These are phyloP conservation scores for Agrochola macilenta DNA, from an alignment of 2,888 invertebrate species.

Conservation along the genomic window DNA sequence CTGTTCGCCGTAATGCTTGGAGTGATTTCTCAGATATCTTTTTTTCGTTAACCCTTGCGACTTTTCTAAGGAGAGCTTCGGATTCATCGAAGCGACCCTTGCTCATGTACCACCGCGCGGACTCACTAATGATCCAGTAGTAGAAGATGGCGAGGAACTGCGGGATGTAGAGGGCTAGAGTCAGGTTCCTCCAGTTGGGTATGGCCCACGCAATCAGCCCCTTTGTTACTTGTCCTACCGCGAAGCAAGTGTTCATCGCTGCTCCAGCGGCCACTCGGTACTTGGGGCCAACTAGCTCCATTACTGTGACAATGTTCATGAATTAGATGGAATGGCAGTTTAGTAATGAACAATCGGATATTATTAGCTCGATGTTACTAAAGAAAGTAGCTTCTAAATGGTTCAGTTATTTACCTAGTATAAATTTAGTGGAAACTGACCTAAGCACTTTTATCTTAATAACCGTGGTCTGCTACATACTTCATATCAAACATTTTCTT, in stretches of 20 bases:
- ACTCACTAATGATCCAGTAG: constrained; percentile 93
- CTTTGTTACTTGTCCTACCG: constrained; percentile 92
- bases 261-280: constrained; percentile 93
- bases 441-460: neutral
- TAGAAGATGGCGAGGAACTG: constrained; percentile 92
- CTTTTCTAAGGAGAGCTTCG: constrained; percentile 90
- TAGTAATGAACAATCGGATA: neutral
- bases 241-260: constrained; percentile 92
- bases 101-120: constrained; percentile 94
- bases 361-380: neutral
- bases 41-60: constrained; percentile 91
- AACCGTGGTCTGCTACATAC: neutral
- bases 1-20: constrained; percentile 70
- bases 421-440: neutral
- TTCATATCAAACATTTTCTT: no score
- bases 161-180: constrained; percentile 92
- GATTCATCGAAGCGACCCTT: constrained; percentile 92
- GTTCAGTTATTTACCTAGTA: neutral
- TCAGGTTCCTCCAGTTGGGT: constrained; percentile 92
- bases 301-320: constrained; percentile 83
- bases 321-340: neutral
- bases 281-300: constrained; percentile 94
- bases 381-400: neutral
- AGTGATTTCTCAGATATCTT: constrained; percentile 77
- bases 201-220: constrained; percentile 92